A percentile compares a stretch with the other conserved stretches of the same genome.
Conservation (phyloP, 2,888 invertebrate species). For the Smittia aterrima region DNA sequence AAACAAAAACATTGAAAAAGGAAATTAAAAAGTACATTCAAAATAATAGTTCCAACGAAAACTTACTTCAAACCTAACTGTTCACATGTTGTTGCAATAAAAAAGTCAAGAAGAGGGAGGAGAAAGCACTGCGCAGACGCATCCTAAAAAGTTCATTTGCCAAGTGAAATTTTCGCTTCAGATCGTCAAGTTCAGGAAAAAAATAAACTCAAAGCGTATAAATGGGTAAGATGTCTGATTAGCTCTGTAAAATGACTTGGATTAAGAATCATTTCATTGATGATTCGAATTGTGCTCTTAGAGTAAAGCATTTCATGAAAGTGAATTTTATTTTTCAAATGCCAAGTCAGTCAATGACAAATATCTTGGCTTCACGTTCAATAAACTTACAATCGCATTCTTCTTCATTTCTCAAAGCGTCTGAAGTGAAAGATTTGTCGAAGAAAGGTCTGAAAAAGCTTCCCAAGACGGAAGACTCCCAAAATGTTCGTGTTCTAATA, state of each 20-base stretch:
- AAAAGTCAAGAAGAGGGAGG: too few relatives aligned
- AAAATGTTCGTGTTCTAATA: conserved; percentile 67
- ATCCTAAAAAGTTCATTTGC: conserved; percentile 23
- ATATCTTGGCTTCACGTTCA: neutral
- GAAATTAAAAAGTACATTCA: too few relatives aligned
- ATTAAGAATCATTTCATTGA: neutral
- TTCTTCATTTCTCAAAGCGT: neutral
- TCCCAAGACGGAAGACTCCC: conserved; percentile 67
- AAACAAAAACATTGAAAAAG: too few relatives aligned
- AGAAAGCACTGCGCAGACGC: conserved; percentile 14
- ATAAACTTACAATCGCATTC: neutral
- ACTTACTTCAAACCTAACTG: too few relatives aligned
- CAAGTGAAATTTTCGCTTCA: neutral
- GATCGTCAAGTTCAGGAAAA: neutral
- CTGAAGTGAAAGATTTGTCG: conserved; percentile 60
- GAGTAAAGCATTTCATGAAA: neutral
- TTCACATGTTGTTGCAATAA: too few relatives aligned
- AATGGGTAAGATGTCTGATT: neutral
- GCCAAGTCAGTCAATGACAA: neutral
- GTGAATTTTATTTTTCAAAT: neutral
- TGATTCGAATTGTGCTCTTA: neutral
- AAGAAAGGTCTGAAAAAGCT: conserved; percentile 79
- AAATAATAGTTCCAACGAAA: too few relatives aligned
- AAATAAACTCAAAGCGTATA: neutral
- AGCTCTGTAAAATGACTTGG: neutral